Conservation (phyloP, 2,797 vertebrate genomes). For the Myotis vivesi region DNA sequence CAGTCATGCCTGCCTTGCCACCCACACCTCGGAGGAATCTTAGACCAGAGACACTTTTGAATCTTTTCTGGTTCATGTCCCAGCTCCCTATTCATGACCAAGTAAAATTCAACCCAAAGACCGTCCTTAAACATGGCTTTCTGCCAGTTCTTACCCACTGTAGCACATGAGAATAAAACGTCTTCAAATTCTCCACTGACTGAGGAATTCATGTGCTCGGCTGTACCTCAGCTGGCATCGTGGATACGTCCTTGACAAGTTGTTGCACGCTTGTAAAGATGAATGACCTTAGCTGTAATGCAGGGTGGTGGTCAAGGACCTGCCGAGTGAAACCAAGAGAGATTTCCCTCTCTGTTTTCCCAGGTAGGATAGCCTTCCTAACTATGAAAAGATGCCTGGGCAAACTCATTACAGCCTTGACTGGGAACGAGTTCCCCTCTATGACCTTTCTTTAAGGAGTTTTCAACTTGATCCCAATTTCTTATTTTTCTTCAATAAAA, state of each 20-base stretch:
- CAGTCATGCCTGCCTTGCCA: background rate
- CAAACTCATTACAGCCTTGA: background rate
- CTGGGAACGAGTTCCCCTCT: background rate
- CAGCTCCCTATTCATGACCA: conserved; percentile 65
- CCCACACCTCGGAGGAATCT: background rate
- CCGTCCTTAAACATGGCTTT: conserved; percentile 61
- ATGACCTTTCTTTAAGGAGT: background rate
- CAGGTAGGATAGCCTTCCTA: background rate
- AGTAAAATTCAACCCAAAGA: conserved; percentile 62
- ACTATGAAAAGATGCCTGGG: background rate
- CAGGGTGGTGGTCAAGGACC: background rate
- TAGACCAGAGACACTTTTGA: conserved; percentile 53
- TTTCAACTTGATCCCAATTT: background rate
- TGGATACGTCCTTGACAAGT: background rate
- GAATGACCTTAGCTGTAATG: background rate
- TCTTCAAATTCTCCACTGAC: background rate
- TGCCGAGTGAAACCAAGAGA: background rate
- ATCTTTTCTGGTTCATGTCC: conserved; percentile 64
- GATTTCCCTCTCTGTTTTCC: background rate
- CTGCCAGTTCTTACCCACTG: conserved; percentile 62
- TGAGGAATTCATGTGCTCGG: background rate
- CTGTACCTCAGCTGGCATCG: background rate
- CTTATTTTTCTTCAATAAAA: background rate
- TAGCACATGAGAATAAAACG: background rate
- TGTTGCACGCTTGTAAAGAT: background rate